Base-by-base conservation (phyloP, 2,113 vertebrate genomes). In the Sceloporus undulatus region DNA sequence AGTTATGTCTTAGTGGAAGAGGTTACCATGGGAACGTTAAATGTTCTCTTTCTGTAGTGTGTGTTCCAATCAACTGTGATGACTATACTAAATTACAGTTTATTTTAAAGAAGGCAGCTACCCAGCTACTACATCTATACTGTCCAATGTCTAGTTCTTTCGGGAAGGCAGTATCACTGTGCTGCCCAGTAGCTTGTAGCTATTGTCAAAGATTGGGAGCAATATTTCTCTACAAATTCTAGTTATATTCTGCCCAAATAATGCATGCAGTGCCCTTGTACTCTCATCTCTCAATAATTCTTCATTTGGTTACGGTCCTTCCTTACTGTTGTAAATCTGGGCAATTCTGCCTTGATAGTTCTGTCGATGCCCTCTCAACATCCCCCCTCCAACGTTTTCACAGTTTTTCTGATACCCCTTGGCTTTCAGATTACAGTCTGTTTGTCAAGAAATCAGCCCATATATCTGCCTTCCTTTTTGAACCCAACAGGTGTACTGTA, bases 21-120 rank as follows among this genome's bases (percentile, higher is more conserved):
- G 1, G 79, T 93, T 88, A n/a, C 91, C 85, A 88, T 93, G 86
- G 93, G 77, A 87, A 89, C 91, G 21, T 27, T 59, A 88, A 75
- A 85, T 85, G 86, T 52, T 79, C 84, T 59, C 48, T 77, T 73
- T 76, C 16, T 34, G 38, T 82, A 48, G 81, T 71, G 25, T 59
- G 56, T 73, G 38, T 66, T 62, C 75, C 82, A 40, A 84, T 70
- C 54, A 48, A 19, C 70, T 84, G 54, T 42, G 40, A 16, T 48
- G 71, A 86, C 87, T 34, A 65, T 13, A 81, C 40, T 82, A 54
- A 48, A 78, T 87, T 62, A 56, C 6, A 6, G 62, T 89, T 88
- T 82, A 65, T 80, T 80, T 84, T 82, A 74, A 81, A 75, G 79
- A 59, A 85, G 80, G 78, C 87, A 38, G 16, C n/a, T 23, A 2